Percentiles rank a stretch among this genome's conserved stretches.
phyloP scores from a whole-genome alignment of 2,888 invertebrate species.

The Mylabris sibirica region DNA sequence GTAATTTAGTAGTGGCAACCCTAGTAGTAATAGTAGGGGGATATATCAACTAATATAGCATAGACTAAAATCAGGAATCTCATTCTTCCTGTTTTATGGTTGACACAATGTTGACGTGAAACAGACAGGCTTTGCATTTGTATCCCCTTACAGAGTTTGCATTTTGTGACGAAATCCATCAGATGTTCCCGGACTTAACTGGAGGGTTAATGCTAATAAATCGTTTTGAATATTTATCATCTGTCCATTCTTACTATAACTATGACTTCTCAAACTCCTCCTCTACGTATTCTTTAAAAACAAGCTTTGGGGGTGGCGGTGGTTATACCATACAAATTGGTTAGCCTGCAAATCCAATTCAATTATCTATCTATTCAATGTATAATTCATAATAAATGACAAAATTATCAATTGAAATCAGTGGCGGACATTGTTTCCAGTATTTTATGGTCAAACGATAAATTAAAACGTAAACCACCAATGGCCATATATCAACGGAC shows the following conservation, averaged over 20 bases:
- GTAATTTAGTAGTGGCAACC: slow-evolving; percentile 1
- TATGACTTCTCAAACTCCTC: too few species aligned
- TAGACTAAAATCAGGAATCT: slow-evolving; percentile 3
- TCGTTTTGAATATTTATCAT: slow-evolving; percentile 8
- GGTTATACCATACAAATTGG: not conserved
- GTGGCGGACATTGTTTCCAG: slow-evolving; percentile 33
- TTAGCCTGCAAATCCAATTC: slow-evolving; percentile 23
- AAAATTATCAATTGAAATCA: slow-evolving; percentile 36
- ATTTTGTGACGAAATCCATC: slow-evolving; percentile 1
- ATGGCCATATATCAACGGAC: slow-evolving; percentile 35
- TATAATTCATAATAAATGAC: slow-evolving; percentile 40
- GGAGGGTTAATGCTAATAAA: not conserved
- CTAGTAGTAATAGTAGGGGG: not conserved
- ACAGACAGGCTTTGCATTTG: slow-evolving; percentile 4
- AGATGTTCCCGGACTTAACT: not conserved
- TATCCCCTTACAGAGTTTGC: slow-evolving; percentile 1
- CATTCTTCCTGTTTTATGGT: slow-evolving; percentile 2
- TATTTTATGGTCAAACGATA: slow-evolving; percentile 27
- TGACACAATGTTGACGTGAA: slow-evolving; percentile 9
- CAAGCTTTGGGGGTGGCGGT: too few species aligned
- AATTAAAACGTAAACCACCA: slow-evolving; percentile 35
- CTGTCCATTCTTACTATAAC: not conserved
- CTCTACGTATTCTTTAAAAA: too few species aligned
- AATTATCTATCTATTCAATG: slow-evolving; percentile 40
- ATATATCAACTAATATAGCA: not conserved